These are phyloP conservation scores for Sminthopsis crassicaudata DNA, from an alignment of 2,113 vertebrate genomes.

Conservation along the genomic window DNA sequence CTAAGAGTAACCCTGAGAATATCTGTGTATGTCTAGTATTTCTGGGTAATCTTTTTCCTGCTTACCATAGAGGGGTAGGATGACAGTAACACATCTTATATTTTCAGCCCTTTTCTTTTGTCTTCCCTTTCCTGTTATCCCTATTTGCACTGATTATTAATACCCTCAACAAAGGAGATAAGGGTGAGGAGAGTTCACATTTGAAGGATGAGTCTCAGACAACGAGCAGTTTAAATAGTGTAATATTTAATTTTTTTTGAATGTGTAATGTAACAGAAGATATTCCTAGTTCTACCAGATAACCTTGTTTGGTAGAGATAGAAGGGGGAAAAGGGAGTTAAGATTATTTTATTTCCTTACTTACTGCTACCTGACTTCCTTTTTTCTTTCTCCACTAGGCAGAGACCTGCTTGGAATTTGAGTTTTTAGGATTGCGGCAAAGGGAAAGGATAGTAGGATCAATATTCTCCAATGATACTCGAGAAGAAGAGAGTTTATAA, in stretches of 20 bases:
- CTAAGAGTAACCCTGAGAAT: constrained; percentile 2
- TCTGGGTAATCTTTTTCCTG: not conserved
- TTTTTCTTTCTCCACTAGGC: not conserved
- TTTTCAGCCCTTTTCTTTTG: not conserved
- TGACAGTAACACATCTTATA: constrained; percentile 1
- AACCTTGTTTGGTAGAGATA: not conserved
- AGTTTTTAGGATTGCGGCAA: not conserved
- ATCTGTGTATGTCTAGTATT: constrained; percentile 7
- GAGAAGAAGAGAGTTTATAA: not conserved
- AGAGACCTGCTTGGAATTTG: not conserved
- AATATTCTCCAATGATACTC: not conserved
- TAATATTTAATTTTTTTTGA: not conserved
- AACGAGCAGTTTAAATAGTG: not conserved
- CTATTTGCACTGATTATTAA: not conserved
- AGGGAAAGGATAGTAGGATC: not conserved
- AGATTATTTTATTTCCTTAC: not conserved
- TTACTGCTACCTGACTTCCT: not conserved
- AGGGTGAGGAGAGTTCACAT: not conserved
- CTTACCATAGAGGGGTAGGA: not conserved
- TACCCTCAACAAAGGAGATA: not conserved
- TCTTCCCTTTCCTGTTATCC: not conserved
- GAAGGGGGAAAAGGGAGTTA: not conserved
- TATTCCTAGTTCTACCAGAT: not conserved
- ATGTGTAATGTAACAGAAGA: not conserved
- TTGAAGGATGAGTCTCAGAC: not conserved